These are phyloP conservation scores for Threskiornis aethiopicus DNA, from an alignment of 2,797 vertebrate genomes.

Conservation along the genomic window DNA sequence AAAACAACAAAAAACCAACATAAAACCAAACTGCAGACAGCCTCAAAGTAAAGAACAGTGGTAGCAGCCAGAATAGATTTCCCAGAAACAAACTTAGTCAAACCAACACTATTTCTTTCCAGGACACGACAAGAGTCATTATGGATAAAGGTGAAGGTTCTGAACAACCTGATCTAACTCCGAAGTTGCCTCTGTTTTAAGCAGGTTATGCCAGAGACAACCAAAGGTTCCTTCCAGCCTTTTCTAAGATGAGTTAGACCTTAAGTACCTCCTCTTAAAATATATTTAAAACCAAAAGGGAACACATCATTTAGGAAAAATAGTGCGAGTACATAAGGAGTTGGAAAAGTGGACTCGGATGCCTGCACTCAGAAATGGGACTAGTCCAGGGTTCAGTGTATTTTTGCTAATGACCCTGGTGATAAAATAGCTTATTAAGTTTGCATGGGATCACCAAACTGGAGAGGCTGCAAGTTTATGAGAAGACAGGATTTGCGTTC, in stretches of 20 bases:
- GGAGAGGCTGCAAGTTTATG: background rate
- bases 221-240: background rate
- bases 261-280: background rate
- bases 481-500: background rate
- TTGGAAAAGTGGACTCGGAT: background rate
- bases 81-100: background rate
- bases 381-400: background rate
- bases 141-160: background rate
- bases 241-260: background rate
- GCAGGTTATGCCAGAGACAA: background rate
- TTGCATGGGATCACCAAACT: background rate
- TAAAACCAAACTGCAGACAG: background rate
- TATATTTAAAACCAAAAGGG: background rate
- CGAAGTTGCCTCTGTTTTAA: background rate
- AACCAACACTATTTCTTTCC: background rate
- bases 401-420: background rate
- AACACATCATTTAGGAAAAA: background rate
- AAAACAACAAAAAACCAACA: too few species aligned
- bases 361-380: background rate
- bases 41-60: background rate
- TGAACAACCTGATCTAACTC: background rate
- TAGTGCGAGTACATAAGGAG: background rate
- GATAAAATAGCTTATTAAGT: background rate
- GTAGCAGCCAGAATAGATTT: background rate
- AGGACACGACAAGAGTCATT: background rate